Percentiles rank a stretch among this genome's conserved stretches.
Conservation (phyloP, 2,113 vertebrate genomes). For the Xyrauchen texanus region DNA sequence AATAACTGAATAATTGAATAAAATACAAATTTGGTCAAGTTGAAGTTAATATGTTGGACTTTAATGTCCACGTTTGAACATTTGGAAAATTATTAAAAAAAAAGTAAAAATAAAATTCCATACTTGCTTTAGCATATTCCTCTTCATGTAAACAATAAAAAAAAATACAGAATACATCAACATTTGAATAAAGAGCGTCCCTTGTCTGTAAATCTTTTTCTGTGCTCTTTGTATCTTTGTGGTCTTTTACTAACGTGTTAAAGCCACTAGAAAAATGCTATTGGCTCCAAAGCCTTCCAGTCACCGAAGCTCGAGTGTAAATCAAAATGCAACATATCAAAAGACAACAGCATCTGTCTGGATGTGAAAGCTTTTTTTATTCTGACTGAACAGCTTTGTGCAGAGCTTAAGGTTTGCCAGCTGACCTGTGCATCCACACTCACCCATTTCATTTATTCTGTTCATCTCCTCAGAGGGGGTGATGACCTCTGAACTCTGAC, state of each 20-base stretch:
- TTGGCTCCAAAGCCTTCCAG: not conserved
- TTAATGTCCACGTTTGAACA: no score
- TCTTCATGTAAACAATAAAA: no score
- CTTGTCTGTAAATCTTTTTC: not conserved
- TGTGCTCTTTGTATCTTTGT: not conserved
- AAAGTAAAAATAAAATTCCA: no score
- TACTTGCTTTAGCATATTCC: no score
- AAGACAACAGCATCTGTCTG: constrained; percentile 64
- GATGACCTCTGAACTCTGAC: constrained; percentile 90
- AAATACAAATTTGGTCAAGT: no score
- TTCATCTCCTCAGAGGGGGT: constrained; percentile 90
- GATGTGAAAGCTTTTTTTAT: constrained; percentile 16
- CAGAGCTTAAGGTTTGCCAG: constrained; percentile 50
- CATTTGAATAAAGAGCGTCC: not conserved
- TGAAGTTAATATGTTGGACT: no score
- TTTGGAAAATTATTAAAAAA: no score
- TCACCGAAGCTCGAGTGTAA: not conserved
- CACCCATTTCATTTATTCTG: constrained; percentile 89
- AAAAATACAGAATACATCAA: not conserved
- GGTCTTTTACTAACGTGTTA: not conserved
- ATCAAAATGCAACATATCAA: not conserved
- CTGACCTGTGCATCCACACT: constrained; percentile 35
- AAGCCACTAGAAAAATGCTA: not conserved
- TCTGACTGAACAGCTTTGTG: constrained; percentile 33
- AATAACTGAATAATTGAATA: no score